A percentile compares a stretch with the other conserved stretches of the same genome.
Conservation (phyloP, 2,888 invertebrate species). For the Drosophila crucigera region DNA sequence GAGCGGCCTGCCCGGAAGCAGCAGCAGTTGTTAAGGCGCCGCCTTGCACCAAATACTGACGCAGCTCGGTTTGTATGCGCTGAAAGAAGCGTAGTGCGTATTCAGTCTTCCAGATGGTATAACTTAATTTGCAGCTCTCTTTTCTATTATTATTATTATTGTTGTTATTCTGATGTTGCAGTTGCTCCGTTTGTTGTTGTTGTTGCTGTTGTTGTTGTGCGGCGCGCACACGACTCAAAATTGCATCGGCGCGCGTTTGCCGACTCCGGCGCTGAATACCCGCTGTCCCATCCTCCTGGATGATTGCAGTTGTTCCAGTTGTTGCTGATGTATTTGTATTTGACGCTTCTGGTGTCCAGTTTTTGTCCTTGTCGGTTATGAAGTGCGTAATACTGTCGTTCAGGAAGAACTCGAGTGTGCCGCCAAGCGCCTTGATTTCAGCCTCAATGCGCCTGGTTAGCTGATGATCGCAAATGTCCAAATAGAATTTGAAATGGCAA, state of each 20-base stretch:
- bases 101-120: conserved; percentile 87
- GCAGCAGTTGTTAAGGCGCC: conserved; percentile 8
- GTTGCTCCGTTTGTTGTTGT: conserved; percentile 22
- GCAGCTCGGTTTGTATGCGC: conserved; percentile 86
- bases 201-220: conserved; percentile 47
- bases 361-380: conserved; percentile 82
- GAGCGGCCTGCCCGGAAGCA: not conserved
- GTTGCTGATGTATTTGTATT: conserved; percentile 64
- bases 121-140: conserved; percentile 63
- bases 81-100: conserved; percentile 89
- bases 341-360: conserved; percentile 29
- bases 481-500: conserved; percentile 90
- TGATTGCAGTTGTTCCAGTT: conserved; percentile 60
- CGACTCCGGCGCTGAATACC: conserved; percentile 59
- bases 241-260: conserved; percentile 90
- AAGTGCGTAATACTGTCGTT: conserved; percentile 84
- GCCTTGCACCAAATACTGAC: conserved; percentile 69
- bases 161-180: conserved; percentile 45
- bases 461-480: conserved; percentile 91
- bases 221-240: conserved; percentile 90
- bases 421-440: conserved; percentile 90
- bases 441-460: conserved; percentile 88
- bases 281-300: conserved; percentile 55
- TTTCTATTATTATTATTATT: conserved; percentile 32
- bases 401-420: conserved; percentile 85